These are phyloP conservation scores for Drosophila limbata DNA, from an alignment of 2,888 invertebrate species.

Conservation along the genomic window DNA sequence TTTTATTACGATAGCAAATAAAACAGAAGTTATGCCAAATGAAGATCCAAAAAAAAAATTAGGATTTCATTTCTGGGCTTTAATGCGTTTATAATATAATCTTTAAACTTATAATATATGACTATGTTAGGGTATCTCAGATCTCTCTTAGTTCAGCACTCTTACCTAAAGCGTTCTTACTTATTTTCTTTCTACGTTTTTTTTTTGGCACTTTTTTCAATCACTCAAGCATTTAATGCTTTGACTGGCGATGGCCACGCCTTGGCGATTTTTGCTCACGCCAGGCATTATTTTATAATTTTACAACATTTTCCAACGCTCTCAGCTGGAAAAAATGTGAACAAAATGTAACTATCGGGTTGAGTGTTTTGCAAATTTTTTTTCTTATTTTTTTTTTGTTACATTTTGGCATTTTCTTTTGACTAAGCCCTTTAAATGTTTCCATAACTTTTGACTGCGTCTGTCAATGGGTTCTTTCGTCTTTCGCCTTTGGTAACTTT, in stretches of 20 bases:
- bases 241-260: constrained; percentile 28
- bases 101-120: no score
- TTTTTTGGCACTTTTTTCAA: constrained; percentile 56
- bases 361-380: constrained; percentile 30
- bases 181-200: constrained; percentile 13
- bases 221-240: constrained; percentile 55
- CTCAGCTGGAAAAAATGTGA: constrained; percentile 67
- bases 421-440: constrained; percentile 67
- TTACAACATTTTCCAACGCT: constrained; percentile 63
- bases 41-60: no score
- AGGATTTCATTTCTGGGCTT: no score
- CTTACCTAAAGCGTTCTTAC: not conserved
- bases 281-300: constrained; percentile 68
- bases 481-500: constrained; percentile 19
- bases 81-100: not conserved
- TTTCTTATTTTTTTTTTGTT: constrained; percentile 8
- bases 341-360: constrained; percentile 15
- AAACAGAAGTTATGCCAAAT: not conserved
- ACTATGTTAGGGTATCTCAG: not conserved
- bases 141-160: not conserved
- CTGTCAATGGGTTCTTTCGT: constrained; percentile 55
- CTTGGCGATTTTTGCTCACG: constrained; percentile 51
- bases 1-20: not conserved
- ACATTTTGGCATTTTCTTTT: constrained; percentile 8
- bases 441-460: constrained; percentile 70